Conservation (phyloP, 1,140 invertebrate species). For the Hydropsyche tenuis region DNA sequence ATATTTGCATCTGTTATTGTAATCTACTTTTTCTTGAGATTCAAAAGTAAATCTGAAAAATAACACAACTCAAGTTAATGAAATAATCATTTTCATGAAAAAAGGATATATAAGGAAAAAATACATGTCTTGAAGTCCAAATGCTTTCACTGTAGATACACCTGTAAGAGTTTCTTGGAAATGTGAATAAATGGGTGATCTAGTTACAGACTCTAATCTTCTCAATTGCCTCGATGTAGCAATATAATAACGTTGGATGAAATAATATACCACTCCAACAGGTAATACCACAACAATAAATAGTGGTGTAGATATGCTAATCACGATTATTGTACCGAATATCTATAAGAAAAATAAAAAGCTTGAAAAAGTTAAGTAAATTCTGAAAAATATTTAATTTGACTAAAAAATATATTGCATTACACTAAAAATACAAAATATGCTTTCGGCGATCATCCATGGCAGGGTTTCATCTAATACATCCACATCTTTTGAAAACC, state of each 20-base stretch:
- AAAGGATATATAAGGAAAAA: too few species aligned
- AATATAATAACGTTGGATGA: slow-evolving; percentile 94
- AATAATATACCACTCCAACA: slow-evolving; percentile 85
- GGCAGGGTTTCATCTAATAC: slow-evolving; percentile 66
- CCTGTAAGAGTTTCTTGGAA: slow-evolving; percentile 93
- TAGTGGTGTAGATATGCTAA: slow-evolving; percentile 13
- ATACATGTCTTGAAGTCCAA: slow-evolving; percentile 71
- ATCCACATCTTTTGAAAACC: slow-evolving; percentile 77
- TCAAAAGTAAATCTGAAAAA: slow-evolving; percentile 75
- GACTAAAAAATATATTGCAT: too few species aligned
- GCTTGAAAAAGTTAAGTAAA: too few species aligned
- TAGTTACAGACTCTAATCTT: slow-evolving; percentile 92
- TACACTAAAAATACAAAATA: slow-evolving; percentile 85
- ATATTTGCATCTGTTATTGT: slow-evolving; percentile 88
- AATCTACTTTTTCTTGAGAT: slow-evolving; percentile 84
- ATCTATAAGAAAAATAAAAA: slow-evolving; percentile 59
- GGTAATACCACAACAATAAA: slow-evolving; percentile 53
- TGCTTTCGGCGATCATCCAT: slow-evolving; percentile 70
- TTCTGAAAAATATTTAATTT: too few species aligned
- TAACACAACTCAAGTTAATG: too few species aligned
- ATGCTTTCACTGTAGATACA: slow-evolving; percentile 79
- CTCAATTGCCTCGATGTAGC: slow-evolving; percentile 93
- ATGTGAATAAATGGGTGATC: slow-evolving; percentile 98
- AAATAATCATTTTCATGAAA: too few species aligned
- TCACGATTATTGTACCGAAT: neutral